These are phyloP conservation scores for Crenichthys baileyi DNA, from an alignment of 2,797 vertebrate genomes.

Conservation along the genomic window DNA sequence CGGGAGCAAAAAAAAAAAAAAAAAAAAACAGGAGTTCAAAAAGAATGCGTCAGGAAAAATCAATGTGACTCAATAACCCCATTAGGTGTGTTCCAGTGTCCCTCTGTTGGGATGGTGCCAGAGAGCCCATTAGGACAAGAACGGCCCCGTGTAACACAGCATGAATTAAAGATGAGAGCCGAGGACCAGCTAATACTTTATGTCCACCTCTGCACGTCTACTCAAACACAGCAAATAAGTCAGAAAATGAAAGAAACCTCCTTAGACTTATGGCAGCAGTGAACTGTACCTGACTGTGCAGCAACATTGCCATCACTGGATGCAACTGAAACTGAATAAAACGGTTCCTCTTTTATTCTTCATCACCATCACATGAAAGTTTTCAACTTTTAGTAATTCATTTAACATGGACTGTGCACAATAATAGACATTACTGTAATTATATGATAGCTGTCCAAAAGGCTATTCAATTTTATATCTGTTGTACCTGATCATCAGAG, in stretches of 20 bases:
- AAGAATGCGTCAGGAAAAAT: slow-evolving; percentile 76
- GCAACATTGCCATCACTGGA: neutral
- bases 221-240: slow-evolving; percentile 10
- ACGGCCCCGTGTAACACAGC: slow-evolving; percentile 46
- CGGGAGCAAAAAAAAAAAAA: slow-evolving; percentile 23
- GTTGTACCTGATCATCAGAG: too few relatives aligned
- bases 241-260: slow-evolving; percentile 6
- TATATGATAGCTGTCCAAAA: too few relatives aligned
- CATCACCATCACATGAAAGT: neutral
- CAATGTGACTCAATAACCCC: slow-evolving; percentile 78
- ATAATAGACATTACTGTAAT: too few relatives aligned
- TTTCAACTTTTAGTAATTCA: neutral
- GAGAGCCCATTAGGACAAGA: slow-evolving; percentile 75
- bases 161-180: slow-evolving; percentile 82
- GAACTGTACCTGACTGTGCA: neutral
- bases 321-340: neutral
- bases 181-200: slow-evolving; percentile 66
- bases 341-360: slow-evolving; percentile 14
- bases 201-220: slow-evolving; percentile 38
- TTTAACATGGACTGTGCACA: neutral
- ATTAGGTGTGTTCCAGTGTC: slow-evolving; percentile 77
- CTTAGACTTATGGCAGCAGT: neutral
- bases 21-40: slow-evolving; percentile 47
- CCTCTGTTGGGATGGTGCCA: slow-evolving; percentile 71
- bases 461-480: too few relatives aligned